Evolutionary conservation across 2,797 vertebrate genomes (phyloP), one percentile per base, ranked within the genome.

Genomic region (Salarias fasciatus): DNA sequence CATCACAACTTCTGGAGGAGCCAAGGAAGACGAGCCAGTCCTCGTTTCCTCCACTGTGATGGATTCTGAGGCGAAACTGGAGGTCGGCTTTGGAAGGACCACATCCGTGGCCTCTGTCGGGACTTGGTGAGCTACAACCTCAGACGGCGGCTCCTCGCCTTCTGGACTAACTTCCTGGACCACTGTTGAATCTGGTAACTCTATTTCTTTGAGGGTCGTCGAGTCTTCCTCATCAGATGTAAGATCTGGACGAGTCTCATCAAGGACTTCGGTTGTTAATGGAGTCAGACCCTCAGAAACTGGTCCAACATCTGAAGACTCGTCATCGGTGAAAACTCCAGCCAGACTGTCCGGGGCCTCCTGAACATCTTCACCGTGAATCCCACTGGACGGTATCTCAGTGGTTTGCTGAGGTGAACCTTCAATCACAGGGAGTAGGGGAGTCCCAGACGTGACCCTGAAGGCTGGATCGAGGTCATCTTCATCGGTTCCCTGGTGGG

Each of bases 401-500:
- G 41, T 40, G 11, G 3, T 31, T 6, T 74, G 45, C 5, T 31
- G 50, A 46, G 18, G 8, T 0, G 9, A 18, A 11, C 10, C 37
- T 43, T 53, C 10, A 1, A 40, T 52, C n/a, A 12, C 14, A 30
- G 51, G 49, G 8, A 40, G 9, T 33, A 9, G 9, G 15, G 65
- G 36, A 3, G 28, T 52, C 62, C 28, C 59, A 45, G 42, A 15
- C 7, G 69, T 69, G 35, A 60, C 57, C 12, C 53, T 64, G 24
- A 36, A 53, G 36, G 54, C 50, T 5, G 31, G 50, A 11, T 18
- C 28, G 44, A 58, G 50, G 28, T 58, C 30, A 0, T 43, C 51
- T 30, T 24, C 82, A 29, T 84, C 88, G 31, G 83, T 81, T 43
- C 77, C 66, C 68, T 83, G 66, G 44, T 81, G 72, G 50, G 83